Base-by-base conservation (phyloP, 2,113 vertebrate species). In the Vulpes lagopus region DNA sequence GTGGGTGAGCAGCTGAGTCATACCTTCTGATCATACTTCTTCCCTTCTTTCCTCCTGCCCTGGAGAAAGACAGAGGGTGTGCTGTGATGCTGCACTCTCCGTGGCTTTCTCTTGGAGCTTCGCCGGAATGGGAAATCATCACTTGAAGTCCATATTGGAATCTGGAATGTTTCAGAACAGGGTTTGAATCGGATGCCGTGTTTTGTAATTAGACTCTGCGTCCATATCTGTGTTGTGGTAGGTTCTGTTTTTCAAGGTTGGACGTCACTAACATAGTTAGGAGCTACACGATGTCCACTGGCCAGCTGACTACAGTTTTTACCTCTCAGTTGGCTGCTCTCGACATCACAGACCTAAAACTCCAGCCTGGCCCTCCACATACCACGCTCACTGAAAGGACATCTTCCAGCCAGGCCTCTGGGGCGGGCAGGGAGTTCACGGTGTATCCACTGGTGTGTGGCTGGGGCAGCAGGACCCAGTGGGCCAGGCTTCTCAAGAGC, bases 331-430 rank as follows among this genome's bases (percentile, higher is more conserved):
- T 89, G 30, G 43, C 23, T 0, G 2, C 55, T 81, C 25, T 94
- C 62, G 67, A 10, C 67, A 90, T 90, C 64, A 43, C 27, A 92
- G 53, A 93, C 64, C 51, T 57, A 51, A 89, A 94, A 84, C 25
- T 27, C 74, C 71, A 2, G 35, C 55, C 57, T 53, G 35, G 25
- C 1, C 35, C 71, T 92, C 59, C 20, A 65, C 59, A 30, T 57
- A n/a, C 15, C 86, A 62, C 22, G 20, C 22, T 93, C 90, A 87
- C 0, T 95, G 87, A 88, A 84, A 65, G 76, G 62, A 64, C 87
- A 60, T 65, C 96, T 96, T 87, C 60, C 49, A 95, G 80, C 51
- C 84, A 67, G 81, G 51, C 59, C 14, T 55, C 3, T 20, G 65
- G 76, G 12, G 6, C 32, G 69, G 62, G n/a, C 11, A 69, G 74